Evolutionary conservation across 2,113 vertebrate genomes (phyloP).

Genomic region (Etheostoma cragini): DNA sequence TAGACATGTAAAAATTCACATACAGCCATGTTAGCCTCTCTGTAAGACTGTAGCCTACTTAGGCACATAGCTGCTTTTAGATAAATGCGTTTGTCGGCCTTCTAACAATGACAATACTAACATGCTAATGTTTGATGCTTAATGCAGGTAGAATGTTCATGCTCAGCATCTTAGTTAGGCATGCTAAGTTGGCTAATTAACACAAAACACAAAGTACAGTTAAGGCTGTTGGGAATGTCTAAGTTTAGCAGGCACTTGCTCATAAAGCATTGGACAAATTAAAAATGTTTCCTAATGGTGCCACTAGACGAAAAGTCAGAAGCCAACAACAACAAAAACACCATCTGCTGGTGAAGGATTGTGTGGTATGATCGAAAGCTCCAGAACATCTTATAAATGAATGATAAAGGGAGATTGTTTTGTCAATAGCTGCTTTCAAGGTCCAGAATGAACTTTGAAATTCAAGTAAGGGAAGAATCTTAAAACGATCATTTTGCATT

Average conservation of each 20-base stretch:
- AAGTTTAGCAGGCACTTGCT: background rate
- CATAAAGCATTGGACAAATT: background rate
- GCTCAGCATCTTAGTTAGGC: background rate
- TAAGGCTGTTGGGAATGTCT: background rate
- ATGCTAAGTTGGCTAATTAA: background rate
- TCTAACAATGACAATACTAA: background rate
- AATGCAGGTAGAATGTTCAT: too few species aligned
- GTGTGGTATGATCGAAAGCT: background rate
- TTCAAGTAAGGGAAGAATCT: background rate
- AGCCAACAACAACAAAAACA: background rate
- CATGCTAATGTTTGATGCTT: too few species aligned
- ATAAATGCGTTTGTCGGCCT: background rate
- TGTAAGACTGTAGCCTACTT: background rate
- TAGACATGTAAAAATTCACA: slow-evolving; percentile 11
- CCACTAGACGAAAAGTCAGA: too few species aligned
- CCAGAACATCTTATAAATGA: background rate
- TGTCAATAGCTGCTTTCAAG: background rate
- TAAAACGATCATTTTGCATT: background rate
- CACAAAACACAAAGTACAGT: background rate
- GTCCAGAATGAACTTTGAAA: background rate
- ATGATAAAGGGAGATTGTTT: background rate
- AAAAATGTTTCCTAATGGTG: background rate
- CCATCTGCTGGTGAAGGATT: background rate
- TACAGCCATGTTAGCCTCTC: too few species aligned
- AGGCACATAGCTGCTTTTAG: background rate